These are phyloP conservation scores for Vesta saturnalis DNA, from an alignment of 2,888 invertebrate genomes.

Conservation along the genomic window DNA sequence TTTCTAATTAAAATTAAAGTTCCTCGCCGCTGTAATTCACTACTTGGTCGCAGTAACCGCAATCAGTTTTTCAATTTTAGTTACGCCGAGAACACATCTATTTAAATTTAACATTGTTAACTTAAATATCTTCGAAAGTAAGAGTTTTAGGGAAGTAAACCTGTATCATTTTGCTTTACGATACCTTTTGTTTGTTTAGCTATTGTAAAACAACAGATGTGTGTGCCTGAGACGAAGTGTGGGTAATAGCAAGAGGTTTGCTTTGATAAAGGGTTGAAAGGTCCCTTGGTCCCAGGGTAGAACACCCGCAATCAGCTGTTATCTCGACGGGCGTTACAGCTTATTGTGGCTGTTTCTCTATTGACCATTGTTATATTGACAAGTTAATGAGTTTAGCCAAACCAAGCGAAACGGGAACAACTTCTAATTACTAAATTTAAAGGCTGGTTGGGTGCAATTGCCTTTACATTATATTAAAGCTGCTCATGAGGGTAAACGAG, in stretches of 20 bases:
- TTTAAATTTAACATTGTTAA: slow-evolving; percentile 5
- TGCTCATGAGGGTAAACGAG: slow-evolving; percentile 26
- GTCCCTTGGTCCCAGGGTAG: slow-evolving; percentile 50
- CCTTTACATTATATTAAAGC: slow-evolving; percentile 28
- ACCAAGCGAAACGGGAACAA: slow-evolving; percentile 30
- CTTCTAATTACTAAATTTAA: slow-evolving; percentile 33
- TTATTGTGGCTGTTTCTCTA: slow-evolving; percentile 47
- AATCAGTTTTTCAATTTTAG: slow-evolving; percentile 33
- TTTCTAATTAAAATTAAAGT: slow-evolving; percentile 19
- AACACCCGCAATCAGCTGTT: slow-evolving; percentile 56
- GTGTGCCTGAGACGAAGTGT: slow-evolving; percentile 39
- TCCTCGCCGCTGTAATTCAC: background rate
- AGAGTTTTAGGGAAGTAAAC: slow-evolving; percentile 41
- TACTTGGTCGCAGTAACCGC: slow-evolving; percentile 9
- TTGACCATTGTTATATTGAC: slow-evolving; percentile 59
- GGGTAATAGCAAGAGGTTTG: slow-evolving; percentile 34
- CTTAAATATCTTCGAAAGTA: slow-evolving; percentile 34
- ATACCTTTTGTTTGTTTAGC: slow-evolving; percentile 42
- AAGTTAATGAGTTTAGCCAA: slow-evolving; percentile 55
- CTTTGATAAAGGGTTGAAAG: slow-evolving; percentile 53
- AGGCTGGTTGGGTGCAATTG: slow-evolving; percentile 27
- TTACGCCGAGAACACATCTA: slow-evolving; percentile 6
- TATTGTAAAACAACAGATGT: slow-evolving; percentile 49
- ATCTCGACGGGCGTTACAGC: slow-evolving; percentile 51
- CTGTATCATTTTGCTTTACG: slow-evolving; percentile 32